Conservation (phyloP, 2,888 invertebrate genomes). For the Pachymerium ferrugineum region DNA sequence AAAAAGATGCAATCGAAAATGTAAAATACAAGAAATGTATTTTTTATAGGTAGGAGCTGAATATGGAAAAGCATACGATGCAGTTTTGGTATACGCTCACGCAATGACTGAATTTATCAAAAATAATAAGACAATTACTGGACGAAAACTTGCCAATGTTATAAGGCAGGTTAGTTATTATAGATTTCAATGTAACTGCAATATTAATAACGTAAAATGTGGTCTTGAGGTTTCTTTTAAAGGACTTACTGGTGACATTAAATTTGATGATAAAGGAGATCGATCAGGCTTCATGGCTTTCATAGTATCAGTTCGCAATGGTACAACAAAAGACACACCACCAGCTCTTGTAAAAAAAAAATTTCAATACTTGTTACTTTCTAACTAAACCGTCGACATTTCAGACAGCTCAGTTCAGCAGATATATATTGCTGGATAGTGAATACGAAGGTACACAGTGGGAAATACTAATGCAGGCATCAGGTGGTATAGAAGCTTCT, state of each 20-base stretch:
- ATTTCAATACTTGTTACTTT: too few species aligned
- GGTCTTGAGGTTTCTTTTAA: slow-evolving; percentile 26
- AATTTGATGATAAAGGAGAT: slow-evolving; percentile 28
- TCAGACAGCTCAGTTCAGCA: slow-evolving; percentile 27
- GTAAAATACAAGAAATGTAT: not conserved
- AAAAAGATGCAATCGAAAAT: not conserved
- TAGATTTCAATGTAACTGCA: not conserved
- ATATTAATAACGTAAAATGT: not conserved
- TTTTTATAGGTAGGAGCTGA: slow-evolving; percentile 28
- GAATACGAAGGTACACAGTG: not conserved
- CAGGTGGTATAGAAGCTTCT: not conserved
- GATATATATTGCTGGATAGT: slow-evolving; percentile 30
- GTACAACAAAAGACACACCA: not conserved
- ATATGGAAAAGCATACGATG: slow-evolving; percentile 30
- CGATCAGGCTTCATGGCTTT: slow-evolving; percentile 30
- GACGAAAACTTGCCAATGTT: not conserved
- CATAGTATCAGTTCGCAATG: slow-evolving; percentile 29
- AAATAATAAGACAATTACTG: slow-evolving; percentile 18
- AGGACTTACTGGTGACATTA: slow-evolving; percentile 18
- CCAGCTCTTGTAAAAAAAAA: slow-evolving; percentile 23
- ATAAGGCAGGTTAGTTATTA: not conserved
- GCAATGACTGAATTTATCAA: slow-evolving; percentile 25
- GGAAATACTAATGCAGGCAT: slow-evolving; percentile 23
- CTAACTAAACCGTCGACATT: not conserved
- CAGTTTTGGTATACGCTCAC: not conserved